These are phyloP conservation scores for Siniperca scherzeri DNA, from an alignment of 2,797 vertebrate genomes.

Conservation along the genomic window DNA sequence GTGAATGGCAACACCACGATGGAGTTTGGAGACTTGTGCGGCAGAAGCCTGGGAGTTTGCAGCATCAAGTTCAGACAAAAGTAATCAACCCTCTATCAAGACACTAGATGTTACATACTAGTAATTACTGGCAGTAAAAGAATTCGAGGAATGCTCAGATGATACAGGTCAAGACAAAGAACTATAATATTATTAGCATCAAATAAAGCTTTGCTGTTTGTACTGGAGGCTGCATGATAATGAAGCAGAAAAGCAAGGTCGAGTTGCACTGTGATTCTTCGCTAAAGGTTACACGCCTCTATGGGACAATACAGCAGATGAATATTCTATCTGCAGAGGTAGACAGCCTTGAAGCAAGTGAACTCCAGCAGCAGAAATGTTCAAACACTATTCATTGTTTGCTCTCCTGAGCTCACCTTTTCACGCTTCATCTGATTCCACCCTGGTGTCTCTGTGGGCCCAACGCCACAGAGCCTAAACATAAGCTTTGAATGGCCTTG, in stretches of 20 bases:
- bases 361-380: conserved; percentile 71
- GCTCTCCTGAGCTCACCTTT: conserved; percentile 72
- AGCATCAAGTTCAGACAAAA: neutral
- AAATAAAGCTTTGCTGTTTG: conserved; percentile 50
- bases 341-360: conserved; percentile 71
- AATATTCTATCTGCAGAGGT: conserved; percentile 75
- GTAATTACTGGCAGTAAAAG: neutral
- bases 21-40: neutral
- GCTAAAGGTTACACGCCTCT: conserved; percentile 67
- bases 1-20: conserved; percentile 7
- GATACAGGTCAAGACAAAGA: conserved; percentile 24
- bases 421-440: conserved; percentile 69
- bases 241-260: conserved; percentile 69
- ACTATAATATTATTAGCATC: conserved; percentile 27
- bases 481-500: conserved; percentile 70
- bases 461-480: conserved; percentile 51
- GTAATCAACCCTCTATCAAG: neutral
- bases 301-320: conserved; percentile 67
- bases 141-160: conserved; percentile 4
- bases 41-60: neutral
- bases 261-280: conserved; percentile 55
- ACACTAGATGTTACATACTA: neutral
- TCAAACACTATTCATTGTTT: conserved; percentile 77
- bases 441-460: conserved; percentile 53
- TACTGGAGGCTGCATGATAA: conserved; percentile 57